A percentile compares a stretch with the other conserved stretches of the same genome.
phyloP scores from a whole-genome alignment of 1,140 invertebrate species.

The Neoseiulus cucumeris region DNA sequence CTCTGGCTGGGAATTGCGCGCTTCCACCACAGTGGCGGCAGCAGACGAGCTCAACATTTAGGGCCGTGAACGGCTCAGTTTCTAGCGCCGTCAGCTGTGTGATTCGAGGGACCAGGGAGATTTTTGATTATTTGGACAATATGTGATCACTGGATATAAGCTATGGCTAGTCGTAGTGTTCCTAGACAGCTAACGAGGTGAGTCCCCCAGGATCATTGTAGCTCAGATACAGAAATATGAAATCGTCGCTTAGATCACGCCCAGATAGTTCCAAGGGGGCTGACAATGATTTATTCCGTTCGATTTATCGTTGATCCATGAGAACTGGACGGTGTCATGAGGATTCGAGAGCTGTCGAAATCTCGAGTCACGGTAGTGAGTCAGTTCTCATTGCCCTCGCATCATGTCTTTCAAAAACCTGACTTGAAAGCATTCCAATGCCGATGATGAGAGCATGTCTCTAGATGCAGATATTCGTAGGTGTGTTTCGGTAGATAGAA shows the following conservation, averaged over 20 bases:
- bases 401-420: no score
- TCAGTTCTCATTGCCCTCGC: not conserved
- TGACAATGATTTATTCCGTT: not conserved
- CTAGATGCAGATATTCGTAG: not conserved
- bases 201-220: not conserved
- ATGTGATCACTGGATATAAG: not conserved
- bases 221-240: not conserved
- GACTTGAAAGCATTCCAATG: no score
- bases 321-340: not conserved
- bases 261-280: not conserved
- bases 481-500: not conserved
- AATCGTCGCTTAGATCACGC: not conserved
- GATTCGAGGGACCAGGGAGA: not conserved
- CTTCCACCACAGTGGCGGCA: no score
- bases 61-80: not conserved
- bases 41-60: not conserved
- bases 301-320: not conserved
- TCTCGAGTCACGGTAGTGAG: not conserved
- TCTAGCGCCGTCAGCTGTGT: conserved; percentile 7
- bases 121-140: not conserved
- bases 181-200: not conserved
- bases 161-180: conserved; percentile 10
- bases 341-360: not conserved
- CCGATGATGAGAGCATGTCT: no score
- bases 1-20: no score